Conservation (phyloP, 2,797 vertebrate species). For the Sandelia bainsii region DNA sequence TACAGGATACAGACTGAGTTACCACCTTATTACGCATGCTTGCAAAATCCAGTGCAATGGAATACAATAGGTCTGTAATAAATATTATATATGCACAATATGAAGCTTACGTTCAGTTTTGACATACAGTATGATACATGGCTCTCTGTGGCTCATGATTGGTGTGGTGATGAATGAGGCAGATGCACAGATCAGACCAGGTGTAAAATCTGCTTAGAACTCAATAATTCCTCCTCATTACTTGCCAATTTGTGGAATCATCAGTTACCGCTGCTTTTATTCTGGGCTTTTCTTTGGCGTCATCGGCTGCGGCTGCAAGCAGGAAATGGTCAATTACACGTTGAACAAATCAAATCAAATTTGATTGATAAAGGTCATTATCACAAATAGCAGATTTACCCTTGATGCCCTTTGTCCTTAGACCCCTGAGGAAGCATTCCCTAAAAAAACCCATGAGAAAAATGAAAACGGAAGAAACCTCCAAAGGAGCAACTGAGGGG, state of each 20-base stretch:
- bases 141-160: not conserved
- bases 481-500: too few species aligned
- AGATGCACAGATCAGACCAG: not conserved
- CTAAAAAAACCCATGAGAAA: not conserved
- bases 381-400: not conserved
- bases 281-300: not conserved
- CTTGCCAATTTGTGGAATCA: conserved; percentile 12
- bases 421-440: too few species aligned
- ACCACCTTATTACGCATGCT: not conserved
- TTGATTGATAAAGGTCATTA: not conserved
- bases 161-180: conserved; percentile 33
- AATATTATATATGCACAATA: not conserved
- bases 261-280: not conserved
- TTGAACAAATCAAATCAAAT: conserved; percentile 9
- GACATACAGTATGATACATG: conserved; percentile 2
- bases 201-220: conserved; percentile 25
- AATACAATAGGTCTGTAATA: not conserved
- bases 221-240: conserved; percentile 4
- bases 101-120: not conserved
- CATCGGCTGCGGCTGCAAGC: not conserved
- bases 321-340: conserved; percentile 2
- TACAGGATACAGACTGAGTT: not conserved
- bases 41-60: not conserved
- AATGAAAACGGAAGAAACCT: too few species aligned
- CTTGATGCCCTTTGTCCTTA: too few species aligned